Conservation (phyloP, 2,113 vertebrate species). For the Corydoras maculifer region DNA sequence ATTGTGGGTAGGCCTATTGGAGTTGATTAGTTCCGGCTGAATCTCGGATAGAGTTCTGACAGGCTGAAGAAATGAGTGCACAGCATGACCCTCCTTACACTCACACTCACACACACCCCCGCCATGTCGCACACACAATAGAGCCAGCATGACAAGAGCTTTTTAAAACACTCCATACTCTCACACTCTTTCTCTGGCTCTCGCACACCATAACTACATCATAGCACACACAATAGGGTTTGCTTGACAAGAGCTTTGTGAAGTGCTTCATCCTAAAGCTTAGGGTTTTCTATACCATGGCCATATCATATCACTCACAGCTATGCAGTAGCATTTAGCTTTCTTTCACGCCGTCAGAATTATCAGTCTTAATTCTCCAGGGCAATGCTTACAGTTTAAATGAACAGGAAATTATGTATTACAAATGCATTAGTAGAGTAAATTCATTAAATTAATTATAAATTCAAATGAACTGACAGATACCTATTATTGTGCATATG, state of each 20-base stretch:
- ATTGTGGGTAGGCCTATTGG: conserved; percentile 73
- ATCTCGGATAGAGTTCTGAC: conserved; percentile 73
- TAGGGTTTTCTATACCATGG: background rate
- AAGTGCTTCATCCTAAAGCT: conserved; percentile 17
- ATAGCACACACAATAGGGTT: conserved; percentile 23
- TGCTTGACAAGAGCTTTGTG: conserved; percentile 35
- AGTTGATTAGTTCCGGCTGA: conserved; percentile 77
- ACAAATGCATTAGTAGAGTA: too few species aligned
- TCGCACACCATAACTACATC: conserved; percentile 47
- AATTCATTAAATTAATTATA: too few species aligned
- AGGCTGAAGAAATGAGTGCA: conserved; percentile 70
- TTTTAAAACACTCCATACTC: conserved; percentile 68
- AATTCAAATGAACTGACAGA: too few species aligned
- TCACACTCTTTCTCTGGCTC: conserved; percentile 33
- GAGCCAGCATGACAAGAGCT: conserved; percentile 58
- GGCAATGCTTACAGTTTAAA: background rate
- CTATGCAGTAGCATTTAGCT: conserved; percentile 1
- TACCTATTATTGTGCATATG: too few species aligned
- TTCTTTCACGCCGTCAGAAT: background rate
- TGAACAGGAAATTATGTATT: too few species aligned
- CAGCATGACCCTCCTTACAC: conserved; percentile 56
- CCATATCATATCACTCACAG: conserved; percentile 27
- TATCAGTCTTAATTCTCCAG: background rate
- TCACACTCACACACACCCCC: conserved; percentile 28
- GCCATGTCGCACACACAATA: conserved; percentile 63